Evolutionary conservation across 2,113 vertebrate genomes (phyloP), one percentile per base, ranked within the genome.

Genomic region (Australoheros scitulus): DNA sequence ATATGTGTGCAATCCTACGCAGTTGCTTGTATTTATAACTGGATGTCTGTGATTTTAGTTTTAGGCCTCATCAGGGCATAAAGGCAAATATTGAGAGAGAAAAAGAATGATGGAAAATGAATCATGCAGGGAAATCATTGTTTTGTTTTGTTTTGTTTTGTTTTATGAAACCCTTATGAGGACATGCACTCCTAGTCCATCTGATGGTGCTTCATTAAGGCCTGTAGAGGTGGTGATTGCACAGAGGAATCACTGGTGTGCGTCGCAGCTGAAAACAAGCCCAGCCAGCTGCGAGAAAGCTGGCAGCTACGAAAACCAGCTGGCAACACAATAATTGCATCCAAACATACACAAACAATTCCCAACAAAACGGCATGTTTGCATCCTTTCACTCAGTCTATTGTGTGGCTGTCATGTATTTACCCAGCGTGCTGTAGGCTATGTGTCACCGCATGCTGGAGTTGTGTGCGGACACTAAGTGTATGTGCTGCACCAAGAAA

Each of bases 251-350:
- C 58, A 3, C 77, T 77, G 68, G 36, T 63, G 41, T 80, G 70
- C 76, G 78, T 82, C 80, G 6, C 89, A 90, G 87, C 85, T 86
- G 85, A 72, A 81, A 84, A 89, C 52, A 47, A 80, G 80, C 55
- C 47, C 9, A 75, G 80, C 36, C 80, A 65, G 79, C 82, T 29
- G 52, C 76, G 10, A 77, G 75, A 72, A 87, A 84, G 15, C 76
- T 89, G 81, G 83, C 89, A 92, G 87, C 87, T 65, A 26, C 43
- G 5, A 79, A 57, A 87, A 85, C 81, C 86, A 85, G 77, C 88
- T 88, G 86, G 83, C 81, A 84, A 61, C 87, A 61, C 34, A 70
- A 81, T 76, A 50, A 81, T 74, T 74, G 72, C 84, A 36, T 84
- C 85, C 59, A 83, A 83, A 88, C 75, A 72, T 26, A 55, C 61